Evolutionary conservation across 2,888 invertebrate species (phyloP).

Genomic region (Apamea crenata): DNA sequence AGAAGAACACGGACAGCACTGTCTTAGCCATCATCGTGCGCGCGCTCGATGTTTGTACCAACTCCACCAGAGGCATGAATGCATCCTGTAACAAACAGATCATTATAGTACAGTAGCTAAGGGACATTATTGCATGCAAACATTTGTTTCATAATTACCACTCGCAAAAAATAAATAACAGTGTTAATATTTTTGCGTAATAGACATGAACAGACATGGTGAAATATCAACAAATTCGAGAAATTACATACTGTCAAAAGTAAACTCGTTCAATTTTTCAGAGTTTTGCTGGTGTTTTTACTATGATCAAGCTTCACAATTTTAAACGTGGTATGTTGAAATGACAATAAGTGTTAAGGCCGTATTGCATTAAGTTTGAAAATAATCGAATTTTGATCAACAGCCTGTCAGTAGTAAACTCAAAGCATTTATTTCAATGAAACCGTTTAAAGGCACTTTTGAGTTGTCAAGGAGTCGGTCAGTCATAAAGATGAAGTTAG

Average conservation of each 20-base stretch:
- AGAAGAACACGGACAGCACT: conserved; percentile 92
- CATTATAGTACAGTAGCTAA: background rate
- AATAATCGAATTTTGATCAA: background rate
- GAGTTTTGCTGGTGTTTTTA: background rate
- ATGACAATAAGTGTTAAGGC: background rate
- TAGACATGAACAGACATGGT: background rate
- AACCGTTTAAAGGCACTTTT: background rate
- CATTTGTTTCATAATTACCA: background rate
- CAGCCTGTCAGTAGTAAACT: background rate
- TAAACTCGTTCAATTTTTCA: background rate
- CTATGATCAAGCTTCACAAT: background rate
- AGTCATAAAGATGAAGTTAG: background rate
- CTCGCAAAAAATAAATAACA: background rate
- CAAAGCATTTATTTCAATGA: background rate
- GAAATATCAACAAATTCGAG: background rate
- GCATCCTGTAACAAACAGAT: conserved; percentile 92
- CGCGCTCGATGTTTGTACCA: conserved; percentile 96
- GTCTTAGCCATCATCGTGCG: conserved; percentile 96
- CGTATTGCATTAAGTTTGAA: background rate
- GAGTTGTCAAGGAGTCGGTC: background rate
- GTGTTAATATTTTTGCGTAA: background rate
- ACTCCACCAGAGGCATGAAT: conserved; percentile 96
- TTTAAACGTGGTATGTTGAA: background rate
- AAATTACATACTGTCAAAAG: background rate
- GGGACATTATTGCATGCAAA: background rate